Evolutionary conservation across 1,140 invertebrate species (phyloP).

Genomic region (Kradibia gibbosae): DNA sequence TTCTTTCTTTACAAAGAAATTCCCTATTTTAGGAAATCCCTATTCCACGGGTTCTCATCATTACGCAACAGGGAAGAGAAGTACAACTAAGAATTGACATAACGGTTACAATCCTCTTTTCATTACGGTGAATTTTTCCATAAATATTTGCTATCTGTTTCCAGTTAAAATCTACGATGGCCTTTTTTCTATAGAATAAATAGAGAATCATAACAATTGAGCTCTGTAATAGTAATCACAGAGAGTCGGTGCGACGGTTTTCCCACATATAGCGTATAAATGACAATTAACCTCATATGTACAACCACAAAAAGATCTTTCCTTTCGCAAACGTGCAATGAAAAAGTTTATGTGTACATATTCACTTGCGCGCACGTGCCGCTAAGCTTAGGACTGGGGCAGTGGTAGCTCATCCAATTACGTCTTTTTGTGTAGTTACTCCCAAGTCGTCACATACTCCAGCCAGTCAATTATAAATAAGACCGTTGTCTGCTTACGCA

Average conservation of each 20-base stretch:
- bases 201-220: background rate
- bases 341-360: background rate
- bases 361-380: background rate
- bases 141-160: conserved; percentile 41
- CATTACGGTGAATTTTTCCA: conserved; percentile 44
- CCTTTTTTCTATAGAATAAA: background rate
- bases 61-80: background rate
- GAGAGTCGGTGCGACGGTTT: background rate
- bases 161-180: conserved; percentile 37
- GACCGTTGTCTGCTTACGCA: background rate
- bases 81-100: background rate
- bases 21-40: background rate
- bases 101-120: conserved; percentile 39
- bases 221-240: background rate
- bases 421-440: conserved; percentile 37
- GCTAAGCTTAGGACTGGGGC: conserved; percentile 10
- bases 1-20: background rate
- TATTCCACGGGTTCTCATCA: background rate
- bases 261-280: background rate
- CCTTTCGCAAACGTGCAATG: background rate
- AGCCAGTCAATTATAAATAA: conserved; percentile 20
- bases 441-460: background rate
- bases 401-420: conserved; percentile 40
- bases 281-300: conserved; percentile 20
- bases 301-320: background rate